These are phyloP conservation scores for Tadarida brasiliensis DNA, from an alignment of 2,797 vertebrate genomes.

Conservation along the genomic window DNA sequence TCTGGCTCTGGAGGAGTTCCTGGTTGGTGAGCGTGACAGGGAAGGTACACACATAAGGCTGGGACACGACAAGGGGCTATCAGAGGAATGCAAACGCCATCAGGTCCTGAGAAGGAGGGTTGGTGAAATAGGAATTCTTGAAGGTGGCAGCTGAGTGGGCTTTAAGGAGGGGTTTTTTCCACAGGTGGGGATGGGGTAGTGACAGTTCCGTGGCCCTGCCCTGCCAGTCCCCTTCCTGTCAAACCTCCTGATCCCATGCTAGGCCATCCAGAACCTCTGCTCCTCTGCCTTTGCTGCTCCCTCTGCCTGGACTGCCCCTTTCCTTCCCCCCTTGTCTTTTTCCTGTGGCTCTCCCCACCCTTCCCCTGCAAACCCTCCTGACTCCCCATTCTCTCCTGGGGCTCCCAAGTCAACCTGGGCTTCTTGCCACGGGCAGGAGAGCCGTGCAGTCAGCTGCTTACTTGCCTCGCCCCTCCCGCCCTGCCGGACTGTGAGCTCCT, in stretches of 20 bases:
- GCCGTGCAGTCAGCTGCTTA: neutral
- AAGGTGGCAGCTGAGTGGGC: neutral
- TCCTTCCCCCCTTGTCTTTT: neutral
- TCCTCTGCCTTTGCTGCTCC: neutral
- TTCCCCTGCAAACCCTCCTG: neutral
- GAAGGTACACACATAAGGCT: neutral
- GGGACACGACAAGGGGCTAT: neutral
- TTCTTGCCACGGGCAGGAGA: neutral
- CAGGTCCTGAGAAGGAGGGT: neutral
- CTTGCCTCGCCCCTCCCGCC: neutral
- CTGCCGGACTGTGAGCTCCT: neutral
- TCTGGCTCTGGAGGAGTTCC: neutral
- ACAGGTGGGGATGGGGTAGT: too few species aligned
- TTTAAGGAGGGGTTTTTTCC: neutral
- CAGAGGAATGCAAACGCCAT: neutral
- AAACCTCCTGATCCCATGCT: neutral
- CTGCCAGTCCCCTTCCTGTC: neutral
- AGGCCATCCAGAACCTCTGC: rapidly evolving
- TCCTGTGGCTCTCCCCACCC: neutral
- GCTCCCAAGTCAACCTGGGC: neutral
- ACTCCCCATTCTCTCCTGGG: neutral
- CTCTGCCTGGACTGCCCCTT: neutral
- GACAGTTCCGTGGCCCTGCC: neutral
- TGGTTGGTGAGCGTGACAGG: neutral
- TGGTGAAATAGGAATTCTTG: neutral